Conservation (phyloP, 1,140 invertebrate species). For the Aphaenogaster rudis region DNA sequence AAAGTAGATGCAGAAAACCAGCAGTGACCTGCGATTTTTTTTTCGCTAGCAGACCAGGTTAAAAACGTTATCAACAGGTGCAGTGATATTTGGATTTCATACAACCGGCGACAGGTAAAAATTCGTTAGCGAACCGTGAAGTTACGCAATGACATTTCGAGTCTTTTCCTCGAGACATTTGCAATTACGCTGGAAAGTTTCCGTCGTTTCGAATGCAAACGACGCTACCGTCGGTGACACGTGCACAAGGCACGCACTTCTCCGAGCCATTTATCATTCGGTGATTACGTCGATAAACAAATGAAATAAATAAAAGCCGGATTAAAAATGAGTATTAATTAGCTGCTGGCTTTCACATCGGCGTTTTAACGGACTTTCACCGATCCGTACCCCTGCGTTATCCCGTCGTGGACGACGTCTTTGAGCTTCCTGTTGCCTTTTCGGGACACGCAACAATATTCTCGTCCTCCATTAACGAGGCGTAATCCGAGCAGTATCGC, state of each 20-base stretch:
- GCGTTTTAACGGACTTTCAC: slow-evolving; percentile 67
- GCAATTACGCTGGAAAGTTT: slow-evolving; percentile 14
- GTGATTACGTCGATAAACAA: slow-evolving; percentile 30
- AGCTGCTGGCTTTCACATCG: slow-evolving; percentile 65
- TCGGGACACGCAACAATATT: not conserved
- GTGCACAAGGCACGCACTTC: not conserved
- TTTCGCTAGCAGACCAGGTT: not conserved
- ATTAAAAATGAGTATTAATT: slow-evolving; percentile 69
- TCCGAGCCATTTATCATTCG: not conserved
- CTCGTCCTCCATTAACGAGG: slow-evolving; percentile 27
- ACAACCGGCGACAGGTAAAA: slow-evolving; percentile 16
- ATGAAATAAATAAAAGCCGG: slow-evolving; percentile 16
- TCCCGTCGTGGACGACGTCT: not conserved
- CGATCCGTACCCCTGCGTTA: not conserved
- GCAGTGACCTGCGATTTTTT: not conserved
- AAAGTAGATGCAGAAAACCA: slow-evolving; percentile 38
- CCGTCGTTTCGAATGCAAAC: slow-evolving; percentile 3
- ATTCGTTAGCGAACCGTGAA: slow-evolving; percentile 37
- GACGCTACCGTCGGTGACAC: slow-evolving; percentile 8
- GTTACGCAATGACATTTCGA: slow-evolving; percentile 54
- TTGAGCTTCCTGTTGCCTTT: slow-evolving; percentile 19
- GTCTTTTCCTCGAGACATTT: not conserved
- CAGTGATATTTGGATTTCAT: slow-evolving; percentile 31
- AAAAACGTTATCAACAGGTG: slow-evolving; percentile 38
- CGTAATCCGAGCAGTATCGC: not conserved